Evolutionary conservation across 1,140 invertebrate genomes (phyloP), one percentile per base, ranked within the genome.

Genomic region (Saccostrea glomerata): DNA sequence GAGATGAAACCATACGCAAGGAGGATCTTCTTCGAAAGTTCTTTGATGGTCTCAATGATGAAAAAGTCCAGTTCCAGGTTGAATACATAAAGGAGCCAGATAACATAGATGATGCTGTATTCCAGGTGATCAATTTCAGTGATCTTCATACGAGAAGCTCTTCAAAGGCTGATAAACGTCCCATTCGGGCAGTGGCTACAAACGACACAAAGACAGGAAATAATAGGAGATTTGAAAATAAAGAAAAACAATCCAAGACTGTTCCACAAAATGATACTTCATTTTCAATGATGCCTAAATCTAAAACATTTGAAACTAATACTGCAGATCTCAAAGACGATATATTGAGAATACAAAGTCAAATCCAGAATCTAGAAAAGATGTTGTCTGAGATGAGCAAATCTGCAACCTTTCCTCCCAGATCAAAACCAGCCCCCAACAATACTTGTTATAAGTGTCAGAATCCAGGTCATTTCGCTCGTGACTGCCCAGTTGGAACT

Each of bases 81-180:
- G 66, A 70, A 70, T 70, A 70, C 9, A 70, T 70, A 30, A 70
- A 70, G 9, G 66, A 70, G 23, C 66, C 66, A 70, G 66, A 70
- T n/a, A 70, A 70, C 23, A 70, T 70, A 6, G 66, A 70, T 23
- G 66, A 70, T 25, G 66, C 66, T n/a, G 66, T 70, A 70, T 70
- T 70, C 23, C 66, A 30, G 23, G 66, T 70, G 20, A n/a, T 70
- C 11, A 70, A 70, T 70, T 70, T 70, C 66, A n/a, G 66, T 11
- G 66, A 70, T 23, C 17, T 70, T 11, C 20, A 70, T 25, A 70
- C 23, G 23, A 70, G 66, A 70, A 25, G 23, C 11, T 4, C 23
- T 25, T 25, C 66, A 70, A 23, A 12, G 23, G 66, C 56, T 4
- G 56, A 58, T 13, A 58, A 17, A 17, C 15, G 56, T 58, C 56